These are phyloP conservation scores for Actenoides hombroni DNA, from an alignment of 2,113 vertebrate genomes.

Conservation along the genomic window DNA sequence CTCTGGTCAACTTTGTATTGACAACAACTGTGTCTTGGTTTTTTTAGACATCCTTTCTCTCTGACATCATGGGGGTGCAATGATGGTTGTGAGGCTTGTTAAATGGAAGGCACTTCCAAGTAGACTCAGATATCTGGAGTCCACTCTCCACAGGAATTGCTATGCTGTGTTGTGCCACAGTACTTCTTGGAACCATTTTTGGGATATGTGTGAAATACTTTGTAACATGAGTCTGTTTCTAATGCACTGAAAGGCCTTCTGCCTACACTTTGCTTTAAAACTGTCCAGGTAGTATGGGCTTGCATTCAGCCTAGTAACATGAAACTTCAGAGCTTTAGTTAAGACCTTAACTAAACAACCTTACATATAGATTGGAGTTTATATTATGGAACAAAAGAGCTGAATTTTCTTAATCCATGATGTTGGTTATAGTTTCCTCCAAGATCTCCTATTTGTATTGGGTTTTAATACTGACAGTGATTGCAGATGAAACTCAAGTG, in stretches of 20 bases:
- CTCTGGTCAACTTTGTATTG: not conserved
- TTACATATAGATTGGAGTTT: not conserved
- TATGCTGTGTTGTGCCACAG: not conserved
- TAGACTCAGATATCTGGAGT: not conserved
- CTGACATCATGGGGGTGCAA: not conserved
- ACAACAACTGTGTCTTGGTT: not conserved
- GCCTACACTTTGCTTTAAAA: not conserved
- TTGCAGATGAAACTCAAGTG: not conserved
- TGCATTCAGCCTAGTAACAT: not conserved
- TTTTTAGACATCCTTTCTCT: not conserved
- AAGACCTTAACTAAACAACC: not conserved
- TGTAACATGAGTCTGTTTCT: not conserved
- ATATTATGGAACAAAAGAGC: not conserved
- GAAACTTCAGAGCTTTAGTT: not conserved
- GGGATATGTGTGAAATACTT: not conserved
- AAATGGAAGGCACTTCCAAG: not conserved
- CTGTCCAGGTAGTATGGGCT: accelerated
- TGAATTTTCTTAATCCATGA: not conserved
- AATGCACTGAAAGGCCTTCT: not conserved
- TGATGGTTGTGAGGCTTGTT: not conserved
- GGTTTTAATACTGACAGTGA: not conserved
- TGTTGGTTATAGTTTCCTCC: not conserved
- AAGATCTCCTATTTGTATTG: not conserved
- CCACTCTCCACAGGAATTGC: not conserved
- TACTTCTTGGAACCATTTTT: not conserved